Base-by-base conservation (phyloP, 2,113 vertebrate genomes). In the Phrynosoma blainvillii region DNA sequence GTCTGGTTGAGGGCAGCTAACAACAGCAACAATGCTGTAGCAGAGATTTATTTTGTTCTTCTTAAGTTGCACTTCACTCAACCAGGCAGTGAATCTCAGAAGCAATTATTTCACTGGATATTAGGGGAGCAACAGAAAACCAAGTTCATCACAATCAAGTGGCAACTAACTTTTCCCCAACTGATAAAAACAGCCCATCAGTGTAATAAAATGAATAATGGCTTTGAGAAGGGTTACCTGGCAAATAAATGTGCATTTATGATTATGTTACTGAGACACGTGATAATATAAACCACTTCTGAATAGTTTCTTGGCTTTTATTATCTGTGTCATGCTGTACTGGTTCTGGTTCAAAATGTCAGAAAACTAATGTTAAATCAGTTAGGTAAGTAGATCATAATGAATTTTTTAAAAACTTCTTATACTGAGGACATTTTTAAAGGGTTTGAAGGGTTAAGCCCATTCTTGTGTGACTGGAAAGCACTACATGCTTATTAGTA, bases 61-160 rank as follows among this genome's bases (percentile, higher is more conserved):
- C 85, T 47, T 76, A 52, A 84, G 66, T 87, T 90, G 65, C 0
- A 0, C 68, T 89, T 89, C 77, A 90, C 32, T 93, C 90, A 82
- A 68, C 59, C 52, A 81, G 16, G 80, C 70, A 91, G 73, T 93
- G 93, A 92, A 74, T 92, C 91, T 90, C 32, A 20, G 88, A 90
- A 90, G 75, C 36, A 90, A 89, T 90, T 91, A 91, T 94, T 93
- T 42, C 84, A 65, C 71, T 92, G 87, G 66, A 82, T 93, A 88
- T 84, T 73, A 92, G 75, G 73, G 77, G 90, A 91, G 89, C 36
- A 89, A 86, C 68, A 87, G 92, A 94, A 95, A 92, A 90, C 90
- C 77, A 86, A 85, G 76, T 89, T 56, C 62, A 82, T 85, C 73
- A 93, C 71, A 65, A 82, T 54, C 88, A 91, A 94, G 90, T 85